Conservation (phyloP, 1,140 invertebrate genomes). For the Papilio polyxenes region DNA sequence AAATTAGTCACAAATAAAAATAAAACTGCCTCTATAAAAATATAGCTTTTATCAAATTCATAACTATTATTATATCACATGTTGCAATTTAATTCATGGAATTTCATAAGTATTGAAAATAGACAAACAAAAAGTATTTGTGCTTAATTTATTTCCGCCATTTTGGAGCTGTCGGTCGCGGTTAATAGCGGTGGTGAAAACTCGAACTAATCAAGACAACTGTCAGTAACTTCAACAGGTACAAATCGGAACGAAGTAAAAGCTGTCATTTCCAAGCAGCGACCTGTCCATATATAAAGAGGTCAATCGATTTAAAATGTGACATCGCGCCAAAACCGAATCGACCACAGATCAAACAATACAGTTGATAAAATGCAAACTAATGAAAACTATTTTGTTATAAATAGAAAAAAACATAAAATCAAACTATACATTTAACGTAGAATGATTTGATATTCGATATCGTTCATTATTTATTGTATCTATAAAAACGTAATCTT, state of each 20-base stretch:
- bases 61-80: slow-evolving; percentile 46
- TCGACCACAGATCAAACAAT: slow-evolving; percentile 17
- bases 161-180: too few species aligned
- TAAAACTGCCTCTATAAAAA: slow-evolving; percentile 61
- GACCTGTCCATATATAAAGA: too few species aligned
- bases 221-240: too few species aligned
- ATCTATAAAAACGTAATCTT: not conserved
- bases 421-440: not conserved
- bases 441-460: not conserved
- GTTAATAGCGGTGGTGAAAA: too few species aligned
- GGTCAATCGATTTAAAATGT: not conserved
- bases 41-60: slow-evolving; percentile 52
- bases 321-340: slow-evolving; percentile 17
- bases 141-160: not conserved
- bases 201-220: too few species aligned
- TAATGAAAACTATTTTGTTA: not conserved
- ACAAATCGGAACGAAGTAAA: too few species aligned
- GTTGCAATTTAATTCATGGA: slow-evolving; percentile 28
- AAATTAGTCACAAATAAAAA: slow-evolving; percentile 58
- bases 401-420: not conserved
- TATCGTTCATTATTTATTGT: not conserved
- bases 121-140: slow-evolving; percentile 10
- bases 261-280: too few species aligned
- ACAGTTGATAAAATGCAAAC: slow-evolving; percentile 5
- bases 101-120: slow-evolving; percentile 23